A percentile compares a stretch with the other conserved stretches of the same genome.
Evolutionary conservation across 2,113 vertebrate genomes (phyloP).

Genomic region (Oxygymnocypris stewartii): DNA sequence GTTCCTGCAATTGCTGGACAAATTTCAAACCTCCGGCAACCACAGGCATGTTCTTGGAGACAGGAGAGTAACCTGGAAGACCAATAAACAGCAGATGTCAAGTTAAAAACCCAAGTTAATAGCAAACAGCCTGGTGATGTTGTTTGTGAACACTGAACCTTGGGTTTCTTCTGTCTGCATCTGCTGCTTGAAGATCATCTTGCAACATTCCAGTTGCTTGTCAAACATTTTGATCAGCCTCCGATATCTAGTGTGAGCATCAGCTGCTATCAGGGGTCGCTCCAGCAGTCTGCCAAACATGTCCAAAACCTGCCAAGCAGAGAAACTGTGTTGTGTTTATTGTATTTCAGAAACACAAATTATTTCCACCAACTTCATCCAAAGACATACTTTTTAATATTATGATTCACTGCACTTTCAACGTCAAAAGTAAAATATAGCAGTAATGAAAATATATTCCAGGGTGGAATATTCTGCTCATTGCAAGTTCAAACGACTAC

Average conservation of each 20-base stretch:
- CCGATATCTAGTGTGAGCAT: conserved; percentile 71
- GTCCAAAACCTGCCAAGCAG: conserved; percentile 78
- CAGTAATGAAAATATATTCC: not conserved
- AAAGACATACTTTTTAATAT: conserved; percentile 7
- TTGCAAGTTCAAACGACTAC: not conserved
- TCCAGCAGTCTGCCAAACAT: conserved; percentile 86
- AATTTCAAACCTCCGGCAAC: conserved; percentile 84
- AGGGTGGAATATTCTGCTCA: conserved; percentile 1
- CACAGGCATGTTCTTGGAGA: conserved; percentile 86
- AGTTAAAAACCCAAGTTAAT: not conserved
- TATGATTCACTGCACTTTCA: conserved; percentile 1
- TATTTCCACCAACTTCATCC: not conserved
- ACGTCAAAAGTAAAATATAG: not conserved
- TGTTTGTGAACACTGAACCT: conserved; percentile 68
- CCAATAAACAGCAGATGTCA: conserved; percentile 28
- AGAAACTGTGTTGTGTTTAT: not conserved
- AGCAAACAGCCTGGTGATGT: not conserved
- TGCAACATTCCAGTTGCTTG: conserved; percentile 79
- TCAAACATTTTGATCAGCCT: conserved; percentile 80
- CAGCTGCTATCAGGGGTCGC: conserved; percentile 79
- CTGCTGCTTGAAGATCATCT: conserved; percentile 74
- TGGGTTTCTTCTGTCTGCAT: conserved; percentile 68
- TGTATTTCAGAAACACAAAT: not conserved
- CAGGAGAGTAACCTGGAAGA: conserved; percentile 72
- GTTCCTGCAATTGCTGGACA: conserved; percentile 79